A percentile compares a stretch with the other conserved stretches of the same genome.
phyloP scores from a whole-genome alignment of 2,888 invertebrate genomes.

The Icerya purchasi region DNA sequence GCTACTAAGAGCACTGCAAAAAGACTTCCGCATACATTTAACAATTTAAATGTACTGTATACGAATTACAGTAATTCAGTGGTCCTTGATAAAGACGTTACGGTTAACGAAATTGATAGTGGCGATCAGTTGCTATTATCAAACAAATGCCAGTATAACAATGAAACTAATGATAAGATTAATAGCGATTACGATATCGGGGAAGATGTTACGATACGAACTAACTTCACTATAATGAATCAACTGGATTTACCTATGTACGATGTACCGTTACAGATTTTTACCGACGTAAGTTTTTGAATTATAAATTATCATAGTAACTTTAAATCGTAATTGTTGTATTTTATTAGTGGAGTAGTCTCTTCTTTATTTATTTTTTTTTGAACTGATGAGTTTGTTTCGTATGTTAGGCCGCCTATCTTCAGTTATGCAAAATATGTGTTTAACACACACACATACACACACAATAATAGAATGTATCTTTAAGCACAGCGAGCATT shows the following conservation, averaged over 20 bases:
- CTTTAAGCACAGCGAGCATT: no score
- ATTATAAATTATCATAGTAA: no score
- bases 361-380: no score
- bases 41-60: background rate
- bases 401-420: no score
- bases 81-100: background rate
- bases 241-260: constrained; percentile 49
- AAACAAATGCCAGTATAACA: background rate
- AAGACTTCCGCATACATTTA: background rate
- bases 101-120: background rate
- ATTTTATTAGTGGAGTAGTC: no score
- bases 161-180: no score
- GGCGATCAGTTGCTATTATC: no score
- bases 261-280: constrained; percentile 64
- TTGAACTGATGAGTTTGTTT: no score
- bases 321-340: no score
- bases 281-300: constrained; percentile 17
- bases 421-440: no score
- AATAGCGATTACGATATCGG: constrained; percentile 31
- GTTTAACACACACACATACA: no score
- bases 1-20: constrained; percentile 18
- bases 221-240: constrained; percentile 37
- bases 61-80: background rate
- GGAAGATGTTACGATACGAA: constrained; percentile 33
- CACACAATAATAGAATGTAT: no score